Conservation (phyloP, 1,140 invertebrate species). For the Leptonema lineaticorne region DNA sequence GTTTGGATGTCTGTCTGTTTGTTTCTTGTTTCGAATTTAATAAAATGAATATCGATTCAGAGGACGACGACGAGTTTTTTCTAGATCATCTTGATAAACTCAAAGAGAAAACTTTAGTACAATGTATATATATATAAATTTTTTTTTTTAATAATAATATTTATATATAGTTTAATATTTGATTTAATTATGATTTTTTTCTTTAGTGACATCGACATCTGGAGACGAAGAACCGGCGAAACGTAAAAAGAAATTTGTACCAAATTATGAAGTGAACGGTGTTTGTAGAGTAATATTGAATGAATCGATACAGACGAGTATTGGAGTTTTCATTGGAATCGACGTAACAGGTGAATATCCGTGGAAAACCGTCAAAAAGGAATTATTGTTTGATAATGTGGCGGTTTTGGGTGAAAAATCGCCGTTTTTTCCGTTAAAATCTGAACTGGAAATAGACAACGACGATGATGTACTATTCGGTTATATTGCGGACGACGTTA, state of each 20-base stretch:
- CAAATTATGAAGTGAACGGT: constrained; percentile 50
- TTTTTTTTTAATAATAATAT: not conserved
- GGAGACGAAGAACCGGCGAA: constrained; percentile 6
- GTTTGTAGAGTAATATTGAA: constrained; percentile 47
- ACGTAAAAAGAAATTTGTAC: constrained; percentile 20
- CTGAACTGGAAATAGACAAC: constrained; percentile 56
- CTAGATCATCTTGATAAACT: constrained; percentile 21
- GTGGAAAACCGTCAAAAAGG: constrained; percentile 67
- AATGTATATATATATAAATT: constrained; percentile 18
- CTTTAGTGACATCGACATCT: constrained; percentile 12
- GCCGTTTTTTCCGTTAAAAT: constrained; percentile 59
- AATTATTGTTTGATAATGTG: constrained; percentile 61
- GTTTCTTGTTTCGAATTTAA: not conserved
- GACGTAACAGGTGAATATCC: constrained; percentile 71
- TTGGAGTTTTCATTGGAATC: constrained; percentile 56
- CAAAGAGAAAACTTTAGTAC: constrained; percentile 26
- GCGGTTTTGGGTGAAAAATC: constrained; percentile 54
- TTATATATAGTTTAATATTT: not conserved
- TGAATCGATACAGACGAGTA: constrained; percentile 53
- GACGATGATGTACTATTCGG: constrained; percentile 65
- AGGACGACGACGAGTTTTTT: constrained; percentile 13
- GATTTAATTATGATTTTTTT: not conserved
- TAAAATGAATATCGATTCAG: constrained; percentile 21
- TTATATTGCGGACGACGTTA: constrained; percentile 63
- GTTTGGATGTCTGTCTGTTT: not conserved